phyloP scores from a whole-genome alignment of 2,113 vertebrate species.

The Ascaphus truei region DNA sequence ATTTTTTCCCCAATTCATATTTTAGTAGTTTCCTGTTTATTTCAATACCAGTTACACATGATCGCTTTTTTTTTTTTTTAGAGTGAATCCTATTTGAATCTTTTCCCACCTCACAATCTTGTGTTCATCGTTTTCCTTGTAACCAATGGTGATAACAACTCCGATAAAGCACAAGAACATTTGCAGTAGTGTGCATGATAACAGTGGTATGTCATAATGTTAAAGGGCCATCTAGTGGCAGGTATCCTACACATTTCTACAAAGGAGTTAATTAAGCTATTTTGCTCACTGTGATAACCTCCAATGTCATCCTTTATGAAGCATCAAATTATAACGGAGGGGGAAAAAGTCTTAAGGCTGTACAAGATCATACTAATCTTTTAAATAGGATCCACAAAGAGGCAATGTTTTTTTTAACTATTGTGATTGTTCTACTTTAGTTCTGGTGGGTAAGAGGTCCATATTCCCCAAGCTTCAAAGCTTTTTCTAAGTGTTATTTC shows the following conservation, averaged over 20 bases:
- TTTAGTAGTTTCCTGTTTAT: too few species aligned
- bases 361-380: constrained; percentile 17
- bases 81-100: neutral
- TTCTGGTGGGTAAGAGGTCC: constrained; percentile 24
- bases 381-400: constrained; percentile 3
- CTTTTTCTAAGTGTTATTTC: constrained; percentile 27
- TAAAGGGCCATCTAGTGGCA: constrained; percentile 1
- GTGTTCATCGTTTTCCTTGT: constrained; percentile 14
- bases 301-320: neutral
- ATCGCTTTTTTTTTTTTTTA: neutral
- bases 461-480: neutral
- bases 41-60: too few species aligned
- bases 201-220: neutral
- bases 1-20: too few species aligned
- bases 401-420: constrained; percentile 18
- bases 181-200: neutral
- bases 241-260: neutral
- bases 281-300: neutral
- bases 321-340: neutral
- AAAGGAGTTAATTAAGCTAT: neutral
- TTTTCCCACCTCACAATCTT: neutral
- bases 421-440: neutral
- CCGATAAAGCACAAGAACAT: constrained; percentile 14
- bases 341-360: constrained; percentile 29
- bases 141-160: neutral